Evolutionary conservation across 2,113 vertebrate species (phyloP).

Genomic region (Carassius gibelio): DNA sequence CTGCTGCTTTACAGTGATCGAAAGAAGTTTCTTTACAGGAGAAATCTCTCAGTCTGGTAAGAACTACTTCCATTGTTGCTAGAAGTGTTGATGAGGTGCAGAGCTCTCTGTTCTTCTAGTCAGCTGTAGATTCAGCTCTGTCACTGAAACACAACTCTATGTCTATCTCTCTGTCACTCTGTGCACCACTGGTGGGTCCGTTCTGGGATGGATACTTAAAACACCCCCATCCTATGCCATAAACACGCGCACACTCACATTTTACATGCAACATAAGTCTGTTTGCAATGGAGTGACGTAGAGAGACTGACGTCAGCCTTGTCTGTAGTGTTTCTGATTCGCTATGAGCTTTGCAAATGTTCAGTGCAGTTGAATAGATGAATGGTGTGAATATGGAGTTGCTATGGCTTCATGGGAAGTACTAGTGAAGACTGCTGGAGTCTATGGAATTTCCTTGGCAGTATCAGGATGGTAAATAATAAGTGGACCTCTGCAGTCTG

Average conservation of each 20-base stretch:
- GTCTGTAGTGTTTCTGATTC: neutral
- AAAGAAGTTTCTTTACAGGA: conserved; percentile 75
- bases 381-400: conserved; percentile 41
- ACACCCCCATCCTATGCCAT: neutral
- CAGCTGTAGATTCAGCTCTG: conserved; percentile 50
- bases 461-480: conserved; percentile 12
- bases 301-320: conserved; percentile 39
- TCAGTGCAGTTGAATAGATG: neutral
- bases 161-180: neutral
- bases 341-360: conserved; percentile 28
- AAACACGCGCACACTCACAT: neutral
- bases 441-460: conserved; percentile 42
- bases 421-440: conserved; percentile 8
- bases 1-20: conserved; percentile 60
- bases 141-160: neutral
- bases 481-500: neutral
- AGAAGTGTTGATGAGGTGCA: neutral
- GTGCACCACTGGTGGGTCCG: neutral
- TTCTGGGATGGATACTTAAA: conserved; percentile 12
- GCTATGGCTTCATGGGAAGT: conserved; percentile 43
- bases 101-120: conserved; percentile 22
- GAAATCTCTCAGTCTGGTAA: conserved; percentile 75
- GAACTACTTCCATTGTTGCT: conserved; percentile 72
- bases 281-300: conserved; percentile 38
- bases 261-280: conserved; percentile 1